A percentile compares a stretch with the other conserved stretches of the same genome.
These are phyloP conservation scores for Ennomos quercinarius DNA, from an alignment of 2,888 invertebrate genomes.

Conservation along the genomic window DNA sequence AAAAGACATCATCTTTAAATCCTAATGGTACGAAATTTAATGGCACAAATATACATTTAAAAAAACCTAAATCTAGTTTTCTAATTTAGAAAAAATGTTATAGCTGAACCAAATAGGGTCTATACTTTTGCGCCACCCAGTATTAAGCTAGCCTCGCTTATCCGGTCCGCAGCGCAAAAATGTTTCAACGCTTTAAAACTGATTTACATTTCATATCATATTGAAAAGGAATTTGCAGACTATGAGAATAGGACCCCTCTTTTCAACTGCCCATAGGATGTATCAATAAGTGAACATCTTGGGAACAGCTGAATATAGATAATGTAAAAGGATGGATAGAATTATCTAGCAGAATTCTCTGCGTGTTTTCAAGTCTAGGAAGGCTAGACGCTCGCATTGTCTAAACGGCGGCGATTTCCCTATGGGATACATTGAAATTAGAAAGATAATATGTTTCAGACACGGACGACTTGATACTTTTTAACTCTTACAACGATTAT, in stretches of 20 bases:
- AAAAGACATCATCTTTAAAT: too few species aligned
- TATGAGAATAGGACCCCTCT: slow-evolving; percentile 14
- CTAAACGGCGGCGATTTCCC: slow-evolving; percentile 61
- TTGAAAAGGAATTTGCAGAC: slow-evolving; percentile 14
- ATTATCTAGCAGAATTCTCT: slow-evolving; percentile 25
- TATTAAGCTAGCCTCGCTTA: neutral
- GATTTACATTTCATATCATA: slow-evolving; percentile 7
- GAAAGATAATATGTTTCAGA: slow-evolving; percentile 44
- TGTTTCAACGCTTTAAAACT: slow-evolving; percentile 7
- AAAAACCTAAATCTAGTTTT: too few species aligned
- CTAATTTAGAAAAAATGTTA: too few species aligned
- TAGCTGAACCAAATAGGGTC: too few species aligned
- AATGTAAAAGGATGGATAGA: slow-evolving; percentile 13
- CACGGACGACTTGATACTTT: too few species aligned
- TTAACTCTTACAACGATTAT: too few species aligned
- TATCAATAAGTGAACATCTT: slow-evolving; percentile 24
- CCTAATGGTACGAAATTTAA: too few species aligned
- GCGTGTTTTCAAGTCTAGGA: slow-evolving; percentile 21
- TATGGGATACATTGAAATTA: slow-evolving; percentile 60
- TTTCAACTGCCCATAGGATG: slow-evolving; percentile 12
- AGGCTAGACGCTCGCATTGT: slow-evolving; percentile 45
- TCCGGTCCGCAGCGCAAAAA: slow-evolving; percentile 7
- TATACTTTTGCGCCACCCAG: too few species aligned
- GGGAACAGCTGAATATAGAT: slow-evolving; percentile 11
- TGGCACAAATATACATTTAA: too few species aligned